Conservation (phyloP, 2,888 invertebrate genomes). For the Cerceris ruficornis region DNA sequence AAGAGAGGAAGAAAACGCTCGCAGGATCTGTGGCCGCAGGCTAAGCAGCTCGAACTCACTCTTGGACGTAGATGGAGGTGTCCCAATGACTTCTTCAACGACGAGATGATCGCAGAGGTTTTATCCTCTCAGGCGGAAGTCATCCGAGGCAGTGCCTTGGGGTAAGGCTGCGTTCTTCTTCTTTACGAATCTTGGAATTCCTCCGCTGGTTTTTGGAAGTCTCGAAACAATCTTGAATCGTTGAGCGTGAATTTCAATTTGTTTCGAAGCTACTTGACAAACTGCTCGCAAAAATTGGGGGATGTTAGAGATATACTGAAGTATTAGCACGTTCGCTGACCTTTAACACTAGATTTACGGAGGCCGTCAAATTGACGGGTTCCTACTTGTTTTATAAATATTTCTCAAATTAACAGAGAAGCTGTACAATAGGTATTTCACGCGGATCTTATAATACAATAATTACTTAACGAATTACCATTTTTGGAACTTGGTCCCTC, state of each 20-base stretch:
- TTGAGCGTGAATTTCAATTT: background rate
- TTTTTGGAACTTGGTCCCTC: too few relatives aligned
- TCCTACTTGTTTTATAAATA: too few relatives aligned
- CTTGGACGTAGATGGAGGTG: conserved; percentile 91
- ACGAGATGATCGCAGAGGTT: conserved; percentile 93
- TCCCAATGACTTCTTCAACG: conserved; percentile 94
- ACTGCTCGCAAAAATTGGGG: too few relatives aligned
- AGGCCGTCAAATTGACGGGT: too few relatives aligned
- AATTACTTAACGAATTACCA: too few relatives aligned
- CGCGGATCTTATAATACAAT: too few relatives aligned
- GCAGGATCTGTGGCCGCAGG: conserved; percentile 83
- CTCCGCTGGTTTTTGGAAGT: background rate
- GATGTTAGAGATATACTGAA: too few relatives aligned
- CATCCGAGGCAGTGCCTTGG: conserved; percentile 91
- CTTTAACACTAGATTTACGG: too few relatives aligned
- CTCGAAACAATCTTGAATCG: background rate
- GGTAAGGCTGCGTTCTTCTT: conserved; percentile 84
- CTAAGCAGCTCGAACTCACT: conserved; percentile 88
- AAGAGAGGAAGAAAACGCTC: conserved; percentile 74
- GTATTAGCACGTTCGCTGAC: too few relatives aligned
- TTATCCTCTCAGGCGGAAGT: conserved; percentile 93
- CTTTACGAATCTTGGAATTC: background rate
- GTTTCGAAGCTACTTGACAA: too few relatives aligned
- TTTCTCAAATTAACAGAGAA: too few relatives aligned
- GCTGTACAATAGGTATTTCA: too few relatives aligned